Evolutionary conservation across 2,797 vertebrate species (phyloP).

Genomic region (Sebastes steindachneri): DNA sequence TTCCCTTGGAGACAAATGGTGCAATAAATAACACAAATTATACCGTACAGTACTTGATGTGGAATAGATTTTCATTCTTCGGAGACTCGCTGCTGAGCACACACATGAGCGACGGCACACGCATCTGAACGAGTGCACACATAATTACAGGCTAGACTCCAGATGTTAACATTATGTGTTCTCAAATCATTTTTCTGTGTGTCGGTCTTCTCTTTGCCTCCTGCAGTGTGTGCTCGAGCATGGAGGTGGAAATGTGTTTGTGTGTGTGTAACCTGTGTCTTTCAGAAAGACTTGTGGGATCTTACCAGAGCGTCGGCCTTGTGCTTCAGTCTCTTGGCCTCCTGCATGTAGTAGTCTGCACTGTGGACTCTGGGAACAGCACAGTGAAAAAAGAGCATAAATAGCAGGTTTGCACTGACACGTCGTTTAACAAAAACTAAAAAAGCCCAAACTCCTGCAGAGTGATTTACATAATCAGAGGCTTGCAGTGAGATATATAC

Average conservation of each 20-base stretch:
- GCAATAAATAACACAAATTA: constrained; percentile 74
- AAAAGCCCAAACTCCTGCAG: background rate
- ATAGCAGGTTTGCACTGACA: constrained; percentile 8
- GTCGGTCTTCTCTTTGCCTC: background rate
- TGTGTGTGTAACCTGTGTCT: constrained; percentile 2
- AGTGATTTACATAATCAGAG: constrained; percentile 57
- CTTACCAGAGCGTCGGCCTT: constrained; percentile 97
- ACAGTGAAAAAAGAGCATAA: constrained; percentile 22
- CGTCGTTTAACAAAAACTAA: constrained; percentile 19
- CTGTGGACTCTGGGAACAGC: constrained; percentile 88
- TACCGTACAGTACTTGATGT: constrained; percentile 41
- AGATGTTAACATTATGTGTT: constrained; percentile 28
- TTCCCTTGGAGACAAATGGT: constrained; percentile 64
- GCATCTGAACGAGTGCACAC: background rate
- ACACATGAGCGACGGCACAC: background rate
- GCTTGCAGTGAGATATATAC: constrained; percentile 19
- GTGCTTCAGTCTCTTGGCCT: constrained; percentile 97
- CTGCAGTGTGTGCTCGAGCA: background rate
- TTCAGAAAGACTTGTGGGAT: background rate
- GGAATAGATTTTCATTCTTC: constrained; percentile 48
- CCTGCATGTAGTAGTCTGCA: constrained; percentile 98
- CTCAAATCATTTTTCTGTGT: constrained; percentile 16
- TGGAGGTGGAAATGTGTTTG: background rate
- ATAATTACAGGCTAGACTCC: constrained; percentile 28
- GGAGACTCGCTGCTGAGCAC: constrained; percentile 5